Conservation (phyloP, 1,140 invertebrate genomes). For the Platyura marginata region DNA sequence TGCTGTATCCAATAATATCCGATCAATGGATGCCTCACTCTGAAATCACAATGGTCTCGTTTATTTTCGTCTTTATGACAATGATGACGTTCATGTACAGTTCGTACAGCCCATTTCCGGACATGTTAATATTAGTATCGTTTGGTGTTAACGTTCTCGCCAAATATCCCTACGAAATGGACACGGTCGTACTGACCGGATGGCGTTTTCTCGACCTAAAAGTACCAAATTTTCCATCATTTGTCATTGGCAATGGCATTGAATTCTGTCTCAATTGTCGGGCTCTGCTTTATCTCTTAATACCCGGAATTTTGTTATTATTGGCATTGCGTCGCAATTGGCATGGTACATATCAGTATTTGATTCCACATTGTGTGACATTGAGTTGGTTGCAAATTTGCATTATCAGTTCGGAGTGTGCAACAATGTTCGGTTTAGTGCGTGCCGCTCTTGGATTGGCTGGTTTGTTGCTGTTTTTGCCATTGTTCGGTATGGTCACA, state of each 20-base stretch:
- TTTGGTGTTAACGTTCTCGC: constrained; percentile 63
- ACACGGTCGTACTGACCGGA: constrained; percentile 55
- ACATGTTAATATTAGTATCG: constrained; percentile 51
- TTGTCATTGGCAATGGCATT: constrained; percentile 59
- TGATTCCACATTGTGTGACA: constrained; percentile 70
- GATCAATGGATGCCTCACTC: constrained; percentile 63
- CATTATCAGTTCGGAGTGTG: constrained; percentile 55
- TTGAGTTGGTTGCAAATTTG: constrained; percentile 74
- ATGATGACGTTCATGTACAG: constrained; percentile 48
- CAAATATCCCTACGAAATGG: constrained; percentile 68
- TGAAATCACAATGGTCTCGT: constrained; percentile 56
- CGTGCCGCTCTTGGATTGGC: constrained; percentile 55
- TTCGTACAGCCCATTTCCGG: constrained; percentile 33
- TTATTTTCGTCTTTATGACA: constrained; percentile 50
- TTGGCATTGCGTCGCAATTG: constrained; percentile 55
- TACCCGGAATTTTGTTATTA: constrained; percentile 48
- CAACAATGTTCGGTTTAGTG: constrained; percentile 60
- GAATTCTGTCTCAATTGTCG: constrained; percentile 71
- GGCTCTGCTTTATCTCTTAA: constrained; percentile 53
- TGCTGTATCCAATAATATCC: constrained; percentile 56
- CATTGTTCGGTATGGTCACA: constrained; percentile 53
- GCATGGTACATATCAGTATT: constrained; percentile 54
- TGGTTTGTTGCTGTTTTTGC: constrained; percentile 55
- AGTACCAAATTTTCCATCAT: constrained; percentile 61
- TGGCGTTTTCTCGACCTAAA: constrained; percentile 63